Evolutionary conservation across 2,888 invertebrate genomes (phyloP).

Genomic region (Stratiomys singularior): DNA sequence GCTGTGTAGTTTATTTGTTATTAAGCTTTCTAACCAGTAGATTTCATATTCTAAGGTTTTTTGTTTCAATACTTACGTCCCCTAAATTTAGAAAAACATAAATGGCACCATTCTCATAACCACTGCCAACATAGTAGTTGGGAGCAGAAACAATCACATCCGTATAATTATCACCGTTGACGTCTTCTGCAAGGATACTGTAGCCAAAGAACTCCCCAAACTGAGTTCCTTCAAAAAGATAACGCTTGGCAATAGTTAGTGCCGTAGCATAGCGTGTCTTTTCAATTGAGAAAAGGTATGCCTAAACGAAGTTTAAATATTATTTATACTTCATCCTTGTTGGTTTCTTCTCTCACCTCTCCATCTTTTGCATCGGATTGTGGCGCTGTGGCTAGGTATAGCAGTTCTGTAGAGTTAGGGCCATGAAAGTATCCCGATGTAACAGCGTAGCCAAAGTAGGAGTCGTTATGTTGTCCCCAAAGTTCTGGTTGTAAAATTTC

Average conservation of each 20-base stretch:
- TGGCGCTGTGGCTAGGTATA: slow-evolving; percentile 64
- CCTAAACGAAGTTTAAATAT: too few relatives aligned
- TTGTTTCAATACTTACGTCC: slow-evolving; percentile 58
- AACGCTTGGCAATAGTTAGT: slow-evolving; percentile 57
- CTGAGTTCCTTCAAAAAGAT: slow-evolving; percentile 66
- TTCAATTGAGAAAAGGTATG: slow-evolving; percentile 61
- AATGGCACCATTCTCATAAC: slow-evolving; percentile 65
- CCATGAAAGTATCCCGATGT: slow-evolving; percentile 63
- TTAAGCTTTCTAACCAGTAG: too few relatives aligned
- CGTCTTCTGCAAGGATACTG: slow-evolving; percentile 71
- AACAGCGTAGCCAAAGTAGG: slow-evolving; percentile 65
- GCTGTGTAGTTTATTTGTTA: too few relatives aligned
- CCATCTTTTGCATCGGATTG: slow-evolving; percentile 64
- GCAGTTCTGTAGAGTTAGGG: slow-evolving; percentile 56
- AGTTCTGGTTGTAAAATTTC: slow-evolving; percentile 60
- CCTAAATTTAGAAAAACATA: slow-evolving; percentile 65
- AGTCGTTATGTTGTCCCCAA: slow-evolving; percentile 61
- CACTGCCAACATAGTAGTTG: slow-evolving; percentile 59
- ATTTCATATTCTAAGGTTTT: neutral
- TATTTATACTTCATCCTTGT: too few relatives aligned
- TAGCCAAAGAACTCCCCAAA: slow-evolving; percentile 76
- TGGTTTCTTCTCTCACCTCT: too few relatives aligned
- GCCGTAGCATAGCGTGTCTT: slow-evolving; percentile 26
- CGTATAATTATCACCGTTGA: slow-evolving; percentile 71
- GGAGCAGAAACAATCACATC: slow-evolving; percentile 77